A percentile compares a stretch with the other conserved stretches of the same genome.
phyloP scores from a whole-genome alignment of 2,113 vertebrate species.

The Phoxinus phoxinus region DNA sequence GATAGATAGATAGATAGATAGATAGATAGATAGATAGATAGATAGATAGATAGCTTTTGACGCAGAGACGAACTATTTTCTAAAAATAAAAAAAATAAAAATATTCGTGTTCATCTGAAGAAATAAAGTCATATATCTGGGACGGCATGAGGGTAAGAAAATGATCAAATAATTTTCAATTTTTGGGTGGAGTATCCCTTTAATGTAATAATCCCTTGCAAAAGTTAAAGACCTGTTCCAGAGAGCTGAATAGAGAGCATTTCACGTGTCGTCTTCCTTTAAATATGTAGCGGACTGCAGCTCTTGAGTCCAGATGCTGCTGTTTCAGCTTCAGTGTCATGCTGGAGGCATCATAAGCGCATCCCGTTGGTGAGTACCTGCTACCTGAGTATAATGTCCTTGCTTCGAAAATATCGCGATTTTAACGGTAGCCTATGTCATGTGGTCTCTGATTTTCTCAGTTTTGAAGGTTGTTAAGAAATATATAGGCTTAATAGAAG shows the following conservation, averaged over 20 bases:
- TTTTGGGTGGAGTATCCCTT: no score
- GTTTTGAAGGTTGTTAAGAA: not conserved
- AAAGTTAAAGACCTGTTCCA: not conserved
- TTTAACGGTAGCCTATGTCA: not conserved
- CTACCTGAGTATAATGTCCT: not conserved
- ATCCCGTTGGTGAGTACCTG: not conserved
- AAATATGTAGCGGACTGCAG: constrained; percentile 3
- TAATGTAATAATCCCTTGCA: no score
- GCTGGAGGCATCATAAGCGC: not conserved
- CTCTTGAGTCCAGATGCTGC: not conserved
- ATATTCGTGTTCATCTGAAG: no score
- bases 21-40: no score
- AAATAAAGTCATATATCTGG: no score
- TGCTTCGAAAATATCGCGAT: not conserved
- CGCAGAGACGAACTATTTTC: no score
- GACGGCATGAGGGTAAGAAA: no score
- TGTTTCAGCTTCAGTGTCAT: not conserved
- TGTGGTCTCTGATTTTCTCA: not conserved
- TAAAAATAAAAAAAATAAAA: no score
- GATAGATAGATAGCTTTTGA: no score
- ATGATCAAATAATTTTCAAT: no score
- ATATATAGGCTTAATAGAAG: not conserved
- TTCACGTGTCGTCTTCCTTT: not conserved
- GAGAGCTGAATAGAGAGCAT: not conserved
- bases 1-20: no score